A percentile compares a stretch with the other conserved stretches of the same genome.
Evolutionary conservation across 2,797 vertebrate species (phyloP).

Genomic region (Brachyalestes nurse): DNA sequence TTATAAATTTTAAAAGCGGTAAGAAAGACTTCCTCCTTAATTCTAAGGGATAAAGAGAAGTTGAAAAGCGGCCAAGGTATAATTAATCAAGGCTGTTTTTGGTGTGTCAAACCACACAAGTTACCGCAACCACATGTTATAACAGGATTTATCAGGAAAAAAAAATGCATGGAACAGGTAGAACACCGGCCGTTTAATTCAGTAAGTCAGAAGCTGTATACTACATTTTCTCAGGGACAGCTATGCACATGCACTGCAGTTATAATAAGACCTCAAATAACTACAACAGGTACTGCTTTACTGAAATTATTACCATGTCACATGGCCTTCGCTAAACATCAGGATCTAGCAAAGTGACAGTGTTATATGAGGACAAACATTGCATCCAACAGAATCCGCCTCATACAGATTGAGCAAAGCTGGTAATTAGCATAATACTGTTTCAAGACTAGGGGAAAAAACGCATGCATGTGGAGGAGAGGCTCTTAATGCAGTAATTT

Average conservation of each 20-base stretch:
- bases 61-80: no score
- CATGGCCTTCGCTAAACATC: constrained; percentile 9
- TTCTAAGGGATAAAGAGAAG: no score
- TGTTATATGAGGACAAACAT: constrained; percentile 25
- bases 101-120: no score
- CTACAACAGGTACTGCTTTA: not conserved
- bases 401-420: constrained; percentile 4
- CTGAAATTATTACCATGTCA: constrained; percentile 1
- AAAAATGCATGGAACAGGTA: no score
- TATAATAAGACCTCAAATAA: not conserved
- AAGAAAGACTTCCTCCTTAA: not conserved
- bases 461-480: constrained; percentile 14
- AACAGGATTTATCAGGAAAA: no score
- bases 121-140: no score
- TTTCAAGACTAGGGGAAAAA: not conserved
- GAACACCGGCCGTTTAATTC: no score
- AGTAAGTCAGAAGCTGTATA: no score
- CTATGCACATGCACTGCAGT: not conserved
- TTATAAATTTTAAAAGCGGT: not conserved
- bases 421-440: constrained; percentile 34
- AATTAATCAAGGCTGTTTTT: no score
- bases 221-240: not conserved
- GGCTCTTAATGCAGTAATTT: constrained; percentile 20
- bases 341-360: not conserved
- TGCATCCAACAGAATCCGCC: not conserved